These are phyloP conservation scores for Corythoichthys haematopterus DNA, from an alignment of 2,113 vertebrate species.

Conservation along the genomic window DNA sequence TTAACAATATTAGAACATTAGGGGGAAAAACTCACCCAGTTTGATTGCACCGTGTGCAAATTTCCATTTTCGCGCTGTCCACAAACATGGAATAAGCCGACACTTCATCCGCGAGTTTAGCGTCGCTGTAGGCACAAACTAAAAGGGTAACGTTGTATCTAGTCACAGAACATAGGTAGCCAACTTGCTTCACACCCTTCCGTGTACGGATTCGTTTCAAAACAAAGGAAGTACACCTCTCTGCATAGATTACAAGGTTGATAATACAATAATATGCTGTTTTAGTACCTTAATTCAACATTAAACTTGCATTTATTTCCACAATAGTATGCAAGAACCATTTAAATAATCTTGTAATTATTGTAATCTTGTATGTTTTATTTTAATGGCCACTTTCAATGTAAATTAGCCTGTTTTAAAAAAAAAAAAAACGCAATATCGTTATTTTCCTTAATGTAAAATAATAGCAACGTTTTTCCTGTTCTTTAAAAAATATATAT, in stretches of 20 bases:
- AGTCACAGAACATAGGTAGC: neutral
- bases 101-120: too few relatives aligned
- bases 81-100: too few relatives aligned
- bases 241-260: neutral
- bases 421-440: too few relatives aligned
- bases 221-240: slow-evolving; percentile 22
- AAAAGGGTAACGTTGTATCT: too few relatives aligned
- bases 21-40: too few relatives aligned
- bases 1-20: too few relatives aligned
- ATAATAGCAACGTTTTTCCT: neutral
- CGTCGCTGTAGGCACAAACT: too few relatives aligned
- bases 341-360: neutral
- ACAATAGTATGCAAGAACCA: neutral
- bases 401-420: neutral
- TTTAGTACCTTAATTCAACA: neutral
- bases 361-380: neutral
- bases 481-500: neutral
- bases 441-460: neutral
- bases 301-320: neutral
- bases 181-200: slow-evolving; percentile 27
- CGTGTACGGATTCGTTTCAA: slow-evolving; percentile 18
- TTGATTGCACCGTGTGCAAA: too few relatives aligned
- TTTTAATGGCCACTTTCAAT: neutral
- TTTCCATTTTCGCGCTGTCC: too few relatives aligned
- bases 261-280: too few relatives aligned